These are phyloP conservation scores for Monochamus alternatus DNA, from an alignment of 2,888 invertebrate species.

Conservation along the genomic window DNA sequence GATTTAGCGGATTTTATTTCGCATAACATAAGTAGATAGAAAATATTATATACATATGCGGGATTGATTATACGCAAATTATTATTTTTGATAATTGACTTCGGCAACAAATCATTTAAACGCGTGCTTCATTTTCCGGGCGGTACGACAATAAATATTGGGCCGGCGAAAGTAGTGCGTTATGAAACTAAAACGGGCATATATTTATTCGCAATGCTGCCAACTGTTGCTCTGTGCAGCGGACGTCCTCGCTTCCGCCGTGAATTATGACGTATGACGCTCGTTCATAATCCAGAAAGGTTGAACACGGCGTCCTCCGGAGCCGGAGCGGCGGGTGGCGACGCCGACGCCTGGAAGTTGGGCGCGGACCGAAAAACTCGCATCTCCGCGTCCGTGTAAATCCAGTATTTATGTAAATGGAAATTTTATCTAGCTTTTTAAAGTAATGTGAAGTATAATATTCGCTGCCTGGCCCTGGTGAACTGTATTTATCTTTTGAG, in stretches of 20 bases:
- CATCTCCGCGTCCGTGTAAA: not conserved
- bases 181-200: conserved; percentile 21
- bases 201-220: conserved; percentile 46
- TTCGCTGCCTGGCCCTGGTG: too few relatives aligned
- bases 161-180: not conserved
- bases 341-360: conserved; percentile 37
- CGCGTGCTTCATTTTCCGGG: too few relatives aligned
- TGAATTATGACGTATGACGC: conserved; percentile 55
- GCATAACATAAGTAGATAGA: too few relatives aligned
- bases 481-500: too few relatives aligned
- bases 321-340: conserved; percentile 51
- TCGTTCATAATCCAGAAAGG: conserved; percentile 52
- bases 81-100: too few relatives aligned
- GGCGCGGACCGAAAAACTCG: not conserved
- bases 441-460: too few relatives aligned
- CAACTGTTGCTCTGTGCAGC: conserved; percentile 58
- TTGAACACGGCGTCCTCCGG: conserved; percentile 51
- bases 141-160: not conserved
- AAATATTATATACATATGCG: too few relatives aligned
- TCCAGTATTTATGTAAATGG: not conserved
- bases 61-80: too few relatives aligned
- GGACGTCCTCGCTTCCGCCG: conserved; percentile 53
- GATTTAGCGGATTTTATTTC: too few relatives aligned
- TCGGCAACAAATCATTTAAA: too few relatives aligned
- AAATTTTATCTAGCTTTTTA: too few relatives aligned